phyloP scores from a whole-genome alignment of 2,888 invertebrate species.

The Nomada flava region DNA sequence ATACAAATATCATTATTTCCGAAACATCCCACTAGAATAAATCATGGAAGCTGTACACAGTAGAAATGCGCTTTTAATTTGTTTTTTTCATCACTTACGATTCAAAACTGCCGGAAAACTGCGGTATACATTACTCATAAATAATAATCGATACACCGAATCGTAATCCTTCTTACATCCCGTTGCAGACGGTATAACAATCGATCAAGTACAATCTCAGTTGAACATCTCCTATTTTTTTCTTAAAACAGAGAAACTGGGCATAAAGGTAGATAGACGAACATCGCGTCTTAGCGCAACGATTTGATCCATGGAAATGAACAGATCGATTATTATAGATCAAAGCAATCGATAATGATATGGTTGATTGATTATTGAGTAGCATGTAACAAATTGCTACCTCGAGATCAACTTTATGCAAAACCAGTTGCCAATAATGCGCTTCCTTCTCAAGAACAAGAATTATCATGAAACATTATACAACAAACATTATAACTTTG shows the following conservation, averaged over 20 bases:
- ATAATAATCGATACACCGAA: conserved; percentile 39
- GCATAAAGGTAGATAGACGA: background rate
- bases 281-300: conserved; percentile 23
- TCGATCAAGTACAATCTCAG: conserved; percentile 4
- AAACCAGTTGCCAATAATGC: conserved; percentile 35
- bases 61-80: conserved; percentile 4
- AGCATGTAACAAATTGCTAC: conserved; percentile 60
- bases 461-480: conserved; percentile 15
- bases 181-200: conserved; percentile 46
- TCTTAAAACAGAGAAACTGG: conserved; percentile 3
- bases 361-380: conserved; percentile 62
- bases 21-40: background rate
- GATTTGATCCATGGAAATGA: conserved; percentile 1
- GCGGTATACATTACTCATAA: conserved; percentile 35
- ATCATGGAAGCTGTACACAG: background rate
- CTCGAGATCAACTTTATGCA: conserved; percentile 34
- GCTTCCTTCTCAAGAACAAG: background rate
- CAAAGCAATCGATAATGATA: conserved; percentile 20
- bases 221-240: conserved; percentile 20
- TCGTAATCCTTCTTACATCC: conserved; percentile 55
- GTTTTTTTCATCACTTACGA: background rate
- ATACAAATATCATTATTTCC: background rate
- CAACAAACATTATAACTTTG: too few relatives aligned
- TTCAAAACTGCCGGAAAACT: background rate
- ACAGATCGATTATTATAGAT: background rate